phyloP scores from a whole-genome alignment of 2,888 invertebrate genomes.

The Acronicta psi region DNA sequence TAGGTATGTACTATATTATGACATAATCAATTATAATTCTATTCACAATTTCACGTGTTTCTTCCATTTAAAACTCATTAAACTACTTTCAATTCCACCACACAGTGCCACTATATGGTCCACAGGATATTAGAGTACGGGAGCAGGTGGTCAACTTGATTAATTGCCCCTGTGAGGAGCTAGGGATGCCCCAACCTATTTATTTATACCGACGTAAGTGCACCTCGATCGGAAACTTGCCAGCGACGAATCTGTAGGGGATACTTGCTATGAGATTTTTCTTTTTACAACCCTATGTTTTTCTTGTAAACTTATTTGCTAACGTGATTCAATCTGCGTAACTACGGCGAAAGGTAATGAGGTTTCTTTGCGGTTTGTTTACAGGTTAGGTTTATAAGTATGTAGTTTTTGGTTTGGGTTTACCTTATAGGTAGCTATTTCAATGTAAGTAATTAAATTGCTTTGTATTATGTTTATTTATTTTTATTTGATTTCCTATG shows the following conservation, averaged over 20 bases:
- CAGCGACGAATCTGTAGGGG: slow-evolving; percentile 62
- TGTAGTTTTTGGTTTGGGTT: slow-evolving; percentile 14
- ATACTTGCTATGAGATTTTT: slow-evolving; percentile 60
- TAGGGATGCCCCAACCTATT: slow-evolving; percentile 72
- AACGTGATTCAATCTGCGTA: slow-evolving; percentile 54
- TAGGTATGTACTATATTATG: too few relatives aligned
- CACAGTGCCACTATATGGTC: slow-evolving; percentile 57
- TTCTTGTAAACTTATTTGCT: slow-evolving; percentile 52
- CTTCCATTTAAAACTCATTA: slow-evolving; percentile 6
- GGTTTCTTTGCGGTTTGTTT: slow-evolving; percentile 46
- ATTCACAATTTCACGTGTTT: too few relatives aligned
- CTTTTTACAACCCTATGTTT: slow-evolving; percentile 55
- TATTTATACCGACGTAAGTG: slow-evolving; percentile 71
- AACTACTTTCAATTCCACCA: slow-evolving; percentile 55
- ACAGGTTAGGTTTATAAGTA: slow-evolving; percentile 23
- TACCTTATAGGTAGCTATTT: not conserved
- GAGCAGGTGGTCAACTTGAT: slow-evolving; percentile 81
- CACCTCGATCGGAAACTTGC: slow-evolving; percentile 66
- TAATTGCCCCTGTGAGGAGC: slow-evolving; percentile 76
- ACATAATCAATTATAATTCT: too few relatives aligned
- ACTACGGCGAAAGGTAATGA: slow-evolving; percentile 55
- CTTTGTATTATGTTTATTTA: too few relatives aligned
- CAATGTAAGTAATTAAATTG: too few relatives aligned
- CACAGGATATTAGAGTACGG: slow-evolving; percentile 70
- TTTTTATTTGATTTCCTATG: too few relatives aligned